Percentiles rank a stretch among this genome's conserved stretches.
These are phyloP conservation scores for Leptopilina clavipes DNA, from an alignment of 1,140 invertebrate genomes.

Conservation along the genomic window DNA sequence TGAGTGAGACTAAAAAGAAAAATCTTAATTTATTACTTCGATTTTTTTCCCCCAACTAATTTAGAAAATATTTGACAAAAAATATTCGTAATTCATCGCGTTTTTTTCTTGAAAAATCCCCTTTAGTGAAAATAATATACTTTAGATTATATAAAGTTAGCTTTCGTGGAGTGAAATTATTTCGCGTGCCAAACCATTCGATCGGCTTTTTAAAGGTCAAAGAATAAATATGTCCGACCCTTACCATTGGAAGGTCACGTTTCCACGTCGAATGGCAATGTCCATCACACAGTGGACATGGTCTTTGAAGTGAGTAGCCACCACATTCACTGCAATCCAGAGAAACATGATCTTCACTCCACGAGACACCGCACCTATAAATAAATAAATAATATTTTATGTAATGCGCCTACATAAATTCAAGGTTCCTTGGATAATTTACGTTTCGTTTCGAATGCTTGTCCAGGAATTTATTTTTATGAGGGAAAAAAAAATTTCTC, in stretches of 20 bases:
- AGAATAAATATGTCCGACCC: constrained; percentile 47
- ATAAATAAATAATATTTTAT: constrained; percentile 39
- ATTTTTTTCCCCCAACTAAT: no score
- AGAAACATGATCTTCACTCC: constrained; percentile 87
- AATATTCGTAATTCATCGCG: no score
- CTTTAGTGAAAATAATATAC: no score
- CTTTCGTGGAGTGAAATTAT: neutral
- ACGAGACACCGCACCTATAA: constrained; percentile 86
- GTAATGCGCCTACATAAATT: neutral
- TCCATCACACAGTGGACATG: constrained; percentile 86
- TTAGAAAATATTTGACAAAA: no score
- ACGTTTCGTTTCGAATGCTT: no score
- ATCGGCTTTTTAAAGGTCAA: constrained; percentile 1
- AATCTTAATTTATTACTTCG: neutral
- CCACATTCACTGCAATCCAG: constrained; percentile 89
- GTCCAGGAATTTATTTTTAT: no score
- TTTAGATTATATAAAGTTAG: no score
- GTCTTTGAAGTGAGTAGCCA: constrained; percentile 84
- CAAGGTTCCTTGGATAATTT: neutral
- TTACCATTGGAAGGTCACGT: constrained; percentile 85
- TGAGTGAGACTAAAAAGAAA: constrained; percentile 79
- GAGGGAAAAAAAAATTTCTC: no score
- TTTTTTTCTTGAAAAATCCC: no score
- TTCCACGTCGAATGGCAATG: constrained; percentile 85
- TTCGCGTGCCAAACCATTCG: neutral